Evolutionary conservation across 2,113 vertebrate genomes (phyloP).

Genomic region (Ciconia boyciana): DNA sequence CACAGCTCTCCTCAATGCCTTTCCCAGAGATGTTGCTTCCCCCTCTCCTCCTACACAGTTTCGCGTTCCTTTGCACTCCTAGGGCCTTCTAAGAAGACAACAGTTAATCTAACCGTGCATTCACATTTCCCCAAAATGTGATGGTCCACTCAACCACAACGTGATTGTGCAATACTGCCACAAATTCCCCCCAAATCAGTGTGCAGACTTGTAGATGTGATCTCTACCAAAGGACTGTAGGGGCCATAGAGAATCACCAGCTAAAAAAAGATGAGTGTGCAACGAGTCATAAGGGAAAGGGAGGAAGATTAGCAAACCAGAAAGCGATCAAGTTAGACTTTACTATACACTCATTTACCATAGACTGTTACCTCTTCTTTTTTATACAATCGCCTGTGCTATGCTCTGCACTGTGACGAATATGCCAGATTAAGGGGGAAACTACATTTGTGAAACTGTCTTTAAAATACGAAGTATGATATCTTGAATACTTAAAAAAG

Average conservation of each 20-base stretch:
- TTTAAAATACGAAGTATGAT: background rate
- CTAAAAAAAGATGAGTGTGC: background rate
- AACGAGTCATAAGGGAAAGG: background rate
- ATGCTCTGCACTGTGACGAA: background rate
- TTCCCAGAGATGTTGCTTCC: background rate
- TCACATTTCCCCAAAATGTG: background rate
- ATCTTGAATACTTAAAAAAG: background rate
- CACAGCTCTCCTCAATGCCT: background rate
- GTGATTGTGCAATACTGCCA: background rate
- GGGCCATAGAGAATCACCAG: background rate
- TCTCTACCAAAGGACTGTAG: background rate
- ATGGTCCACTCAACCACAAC: background rate
- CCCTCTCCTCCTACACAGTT: background rate
- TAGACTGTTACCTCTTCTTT: background rate
- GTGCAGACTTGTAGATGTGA: fast-evolving
- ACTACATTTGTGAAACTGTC: background rate
- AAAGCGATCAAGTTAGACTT: background rate
- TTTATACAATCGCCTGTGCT: background rate
- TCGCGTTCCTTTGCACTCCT: background rate
- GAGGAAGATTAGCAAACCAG: background rate
- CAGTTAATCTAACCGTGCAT: fast-evolving
- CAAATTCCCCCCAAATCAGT: fast-evolving
- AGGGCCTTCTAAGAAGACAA: background rate
- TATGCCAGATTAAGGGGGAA: background rate
- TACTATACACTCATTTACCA: background rate